Evolutionary conservation across 2,888 invertebrate species (phyloP).

Genomic region (Pachycephus smyrnensis): DNA sequence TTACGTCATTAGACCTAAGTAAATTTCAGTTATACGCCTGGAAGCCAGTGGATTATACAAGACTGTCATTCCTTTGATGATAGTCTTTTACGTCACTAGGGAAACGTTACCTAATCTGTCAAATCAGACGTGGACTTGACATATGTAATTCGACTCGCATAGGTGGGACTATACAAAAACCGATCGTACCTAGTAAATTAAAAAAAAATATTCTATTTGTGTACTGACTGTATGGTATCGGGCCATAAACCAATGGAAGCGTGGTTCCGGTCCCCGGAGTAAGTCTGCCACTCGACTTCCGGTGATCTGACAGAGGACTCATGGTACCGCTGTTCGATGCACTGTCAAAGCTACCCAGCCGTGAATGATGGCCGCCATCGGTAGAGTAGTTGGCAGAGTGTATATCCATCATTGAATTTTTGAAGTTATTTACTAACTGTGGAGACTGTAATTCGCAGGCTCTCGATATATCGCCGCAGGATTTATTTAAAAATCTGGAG

Average conservation of each 20-base stretch:
- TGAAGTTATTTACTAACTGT: conserved; percentile 52
- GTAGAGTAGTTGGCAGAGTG: conserved; percentile 6
- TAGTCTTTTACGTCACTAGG: not conserved
- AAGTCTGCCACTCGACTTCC: conserved; percentile 21
- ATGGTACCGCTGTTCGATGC: conserved; percentile 38
- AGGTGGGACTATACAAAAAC: not conserved
- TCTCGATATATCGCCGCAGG: conserved; percentile 37
- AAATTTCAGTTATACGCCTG: not conserved
- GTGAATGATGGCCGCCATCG: not conserved
- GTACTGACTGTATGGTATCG: conserved; percentile 83
- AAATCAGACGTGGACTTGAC: not conserved
- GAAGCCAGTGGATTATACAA: not conserved
- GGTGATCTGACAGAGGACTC: conserved; percentile 16
- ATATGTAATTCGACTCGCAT: not conserved
- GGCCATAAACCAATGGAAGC: conserved; percentile 81
- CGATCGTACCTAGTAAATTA: not conserved
- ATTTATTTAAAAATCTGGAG: conserved; percentile 33
- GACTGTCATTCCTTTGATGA: not conserved
- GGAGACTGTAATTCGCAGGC: conserved; percentile 51
- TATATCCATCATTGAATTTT: conserved; percentile 46
- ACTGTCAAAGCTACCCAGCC: conserved; percentile 8
- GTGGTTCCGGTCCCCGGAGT: conserved; percentile 67
- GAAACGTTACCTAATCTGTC: not conserved
- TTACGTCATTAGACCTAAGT: not conserved
- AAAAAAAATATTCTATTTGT: conserved; percentile 5